Conservation (phyloP, 2,797 vertebrate genomes). For the Nannoperca obscura region DNA sequence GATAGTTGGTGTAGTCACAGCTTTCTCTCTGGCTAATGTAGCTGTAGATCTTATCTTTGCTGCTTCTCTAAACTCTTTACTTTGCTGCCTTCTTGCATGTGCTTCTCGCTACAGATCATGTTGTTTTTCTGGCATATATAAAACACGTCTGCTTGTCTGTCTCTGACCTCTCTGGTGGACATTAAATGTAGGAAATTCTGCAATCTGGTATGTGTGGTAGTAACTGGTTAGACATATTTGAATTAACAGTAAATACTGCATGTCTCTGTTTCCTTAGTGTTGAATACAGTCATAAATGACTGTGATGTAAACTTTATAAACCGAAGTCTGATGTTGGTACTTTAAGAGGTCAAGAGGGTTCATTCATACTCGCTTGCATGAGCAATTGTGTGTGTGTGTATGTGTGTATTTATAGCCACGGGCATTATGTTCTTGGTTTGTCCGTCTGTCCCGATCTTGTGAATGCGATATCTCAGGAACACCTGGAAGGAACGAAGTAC, state of each 20-base stretch:
- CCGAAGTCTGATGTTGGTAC: neutral
- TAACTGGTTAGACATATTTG: neutral
- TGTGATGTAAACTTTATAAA: neutral
- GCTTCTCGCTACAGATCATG: constrained; percentile 19
- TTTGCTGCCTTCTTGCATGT: constrained; percentile 55
- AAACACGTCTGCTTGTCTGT: constrained; percentile 22
- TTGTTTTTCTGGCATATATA: constrained; percentile 3
- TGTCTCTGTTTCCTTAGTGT: neutral
- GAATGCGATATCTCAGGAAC: no score
- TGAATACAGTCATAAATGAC: neutral
- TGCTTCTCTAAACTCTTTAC: constrained; percentile 14
- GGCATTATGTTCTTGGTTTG: no score
- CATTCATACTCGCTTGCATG: neutral
- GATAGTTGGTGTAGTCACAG: constrained; percentile 12
- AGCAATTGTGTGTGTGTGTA: neutral
- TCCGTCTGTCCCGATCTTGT: no score
- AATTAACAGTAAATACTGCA: neutral
- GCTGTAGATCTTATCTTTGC: constrained; percentile 7
- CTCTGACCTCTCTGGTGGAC: constrained; percentile 1
- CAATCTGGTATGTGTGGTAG: neutral
- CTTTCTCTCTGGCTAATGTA: constrained; percentile 11
- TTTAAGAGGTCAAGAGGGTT: neutral
- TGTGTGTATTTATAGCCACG: no score
- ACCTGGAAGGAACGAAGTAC: no score
- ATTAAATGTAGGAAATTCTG: neutral